Percentiles rank a stretch among this genome's conserved stretches.
phyloP scores from a whole-genome alignment of 2,113 vertebrate genomes.

The Pelodiscus sinensis region DNA sequence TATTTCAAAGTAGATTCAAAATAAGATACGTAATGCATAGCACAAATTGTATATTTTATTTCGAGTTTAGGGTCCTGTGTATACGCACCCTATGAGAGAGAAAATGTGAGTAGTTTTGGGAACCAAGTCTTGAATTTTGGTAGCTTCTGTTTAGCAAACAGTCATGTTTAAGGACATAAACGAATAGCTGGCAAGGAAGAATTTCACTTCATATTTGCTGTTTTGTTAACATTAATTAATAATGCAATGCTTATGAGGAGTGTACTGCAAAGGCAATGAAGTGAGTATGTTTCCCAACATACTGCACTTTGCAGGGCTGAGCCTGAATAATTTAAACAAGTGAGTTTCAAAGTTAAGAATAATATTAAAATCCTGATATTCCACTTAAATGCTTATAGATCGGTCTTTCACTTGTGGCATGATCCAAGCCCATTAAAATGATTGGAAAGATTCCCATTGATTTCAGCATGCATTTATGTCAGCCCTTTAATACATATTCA shows the following conservation, averaged over 20 bases:
- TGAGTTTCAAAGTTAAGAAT: neutral
- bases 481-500: neutral
- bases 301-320: neutral
- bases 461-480: neutral
- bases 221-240: neutral
- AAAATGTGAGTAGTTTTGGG: neutral
- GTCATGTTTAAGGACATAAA: conserved; percentile 28
- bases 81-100: neutral
- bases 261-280: neutral
- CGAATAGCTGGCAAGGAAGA: neutral
- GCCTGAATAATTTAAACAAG: neutral
- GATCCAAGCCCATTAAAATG: neutral
- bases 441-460: neutral
- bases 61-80: too few species aligned
- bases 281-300: neutral
- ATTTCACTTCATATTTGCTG: neutral
- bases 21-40: too few species aligned
- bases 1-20: too few species aligned
- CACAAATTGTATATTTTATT: too few species aligned
- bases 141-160: conserved; percentile 24
- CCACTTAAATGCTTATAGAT: neutral
- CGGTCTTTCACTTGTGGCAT: neutral
- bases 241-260: conserved; percentile 1
- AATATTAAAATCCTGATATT: neutral
- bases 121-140: conserved; percentile 27